phyloP scores from a whole-genome alignment of 2,797 vertebrate genomes.

The Enteromius thamalakanensis region DNA sequence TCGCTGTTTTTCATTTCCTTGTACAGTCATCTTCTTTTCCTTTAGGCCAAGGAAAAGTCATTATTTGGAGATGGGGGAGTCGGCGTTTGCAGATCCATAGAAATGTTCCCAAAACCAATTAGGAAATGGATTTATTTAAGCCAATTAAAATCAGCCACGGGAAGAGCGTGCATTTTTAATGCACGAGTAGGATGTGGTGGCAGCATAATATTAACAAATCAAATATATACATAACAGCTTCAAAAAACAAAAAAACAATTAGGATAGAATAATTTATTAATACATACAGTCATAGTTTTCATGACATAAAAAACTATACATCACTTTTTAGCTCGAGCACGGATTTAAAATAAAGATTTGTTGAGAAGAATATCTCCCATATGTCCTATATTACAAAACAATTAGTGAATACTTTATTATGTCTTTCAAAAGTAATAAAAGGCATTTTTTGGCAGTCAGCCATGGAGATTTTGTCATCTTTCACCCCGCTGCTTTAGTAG shows the following conservation, averaged over 20 bases:
- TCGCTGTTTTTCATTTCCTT: conserved; percentile 60
- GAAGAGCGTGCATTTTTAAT: conserved; percentile 28
- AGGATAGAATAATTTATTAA: conserved; percentile 20
- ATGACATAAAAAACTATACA: not conserved
- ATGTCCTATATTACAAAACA: conserved; percentile 23
- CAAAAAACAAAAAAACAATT: not conserved
- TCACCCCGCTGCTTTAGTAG: conserved; percentile 67
- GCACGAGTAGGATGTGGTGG: conserved; percentile 19
- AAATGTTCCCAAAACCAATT: conserved; percentile 80
- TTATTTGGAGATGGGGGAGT: conserved; percentile 72
- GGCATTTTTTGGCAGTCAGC: conserved; percentile 2
- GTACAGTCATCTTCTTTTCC: conserved; percentile 56
- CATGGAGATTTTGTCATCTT: conserved; percentile 11
- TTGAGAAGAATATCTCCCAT: not conserved
- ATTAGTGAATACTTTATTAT: conserved; percentile 23
- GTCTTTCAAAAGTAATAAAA: conserved; percentile 30
- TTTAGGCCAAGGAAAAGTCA: conserved; percentile 78
- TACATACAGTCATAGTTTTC: not conserved
- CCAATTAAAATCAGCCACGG: conserved; percentile 45
- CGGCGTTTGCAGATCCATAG: conserved; percentile 26
- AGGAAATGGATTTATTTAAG: conserved; percentile 65
- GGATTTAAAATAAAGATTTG: conserved; percentile 8
- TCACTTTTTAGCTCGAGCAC: conserved; percentile 18
- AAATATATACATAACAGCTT: conserved; percentile 8
- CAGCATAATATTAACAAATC: conserved; percentile 36